A percentile compares a stretch with the other conserved stretches of the same genome.
Evolutionary conservation across 2,113 vertebrate species (phyloP).

Genomic region (Barnardius zonarius): DNA sequence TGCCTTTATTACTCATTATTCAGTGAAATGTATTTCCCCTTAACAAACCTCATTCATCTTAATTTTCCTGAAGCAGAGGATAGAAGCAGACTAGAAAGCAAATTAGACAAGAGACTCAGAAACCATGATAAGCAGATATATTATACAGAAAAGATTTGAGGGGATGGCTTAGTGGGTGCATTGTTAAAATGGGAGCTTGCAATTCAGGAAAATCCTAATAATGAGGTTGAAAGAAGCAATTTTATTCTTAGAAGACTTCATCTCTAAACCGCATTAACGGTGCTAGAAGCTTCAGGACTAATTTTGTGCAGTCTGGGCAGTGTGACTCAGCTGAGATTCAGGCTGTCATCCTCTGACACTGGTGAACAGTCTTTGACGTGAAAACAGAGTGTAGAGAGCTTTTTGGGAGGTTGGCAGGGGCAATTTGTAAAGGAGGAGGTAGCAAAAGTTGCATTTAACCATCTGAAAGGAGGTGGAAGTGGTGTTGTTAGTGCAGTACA

Average conservation of each 20-base stretch:
- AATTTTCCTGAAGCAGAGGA: background rate
- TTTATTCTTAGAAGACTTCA: background rate
- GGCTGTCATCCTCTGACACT: background rate
- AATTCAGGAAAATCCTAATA: background rate
- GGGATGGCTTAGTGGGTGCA: background rate
- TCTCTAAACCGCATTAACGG: background rate
- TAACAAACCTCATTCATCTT: background rate
- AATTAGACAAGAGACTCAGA: background rate
- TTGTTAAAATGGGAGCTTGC: background rate
- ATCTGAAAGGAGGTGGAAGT: background rate
- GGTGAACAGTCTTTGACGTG: background rate
- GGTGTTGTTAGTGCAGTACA: fast-evolving
- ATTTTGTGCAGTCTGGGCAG: background rate
- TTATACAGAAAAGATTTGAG: background rate
- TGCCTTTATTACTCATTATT: slow-evolving; percentile 1
- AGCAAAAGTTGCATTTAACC: background rate
- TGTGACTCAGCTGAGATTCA: background rate
- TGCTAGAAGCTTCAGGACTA: background rate
- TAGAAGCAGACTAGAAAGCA: background rate
- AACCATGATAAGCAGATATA: too few relatives aligned
- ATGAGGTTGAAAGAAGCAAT: background rate
- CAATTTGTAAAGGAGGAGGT: background rate
- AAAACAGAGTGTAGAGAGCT: background rate
- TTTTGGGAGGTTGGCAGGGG: background rate
- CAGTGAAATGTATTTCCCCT: background rate